These are phyloP conservation scores for Felis catus DNA, from an alignment of 2,113 vertebrate genomes.

Conservation along the genomic window F.catus_Fca126_mat1.0 CM031413.1:10169001-10169500, in stretches of 20 bases:
- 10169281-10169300: neutral
- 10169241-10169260: neutral
- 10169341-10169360: neutral
- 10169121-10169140: neutral
- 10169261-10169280: neutral
- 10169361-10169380: neutral
- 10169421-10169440: neutral
- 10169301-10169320: neutral
- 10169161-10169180: neutral
- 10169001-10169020: neutral
- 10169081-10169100: neutral
- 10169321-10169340: neutral
- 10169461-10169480: neutral
- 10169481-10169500: neutral
- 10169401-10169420: neutral
- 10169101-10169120: neutral
- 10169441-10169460: neutral
- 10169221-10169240: neutral
- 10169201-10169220: neutral
- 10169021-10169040: neutral
- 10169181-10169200: neutral
- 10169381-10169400: constrained; percentile 49
- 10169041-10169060: neutral
- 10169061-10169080: neutral
- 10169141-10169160: too few species aligned